Percentiles rank a stretch among this genome's conserved stretches.
These are phyloP conservation scores for Aplysina aerophoba DNA, from an alignment of 37 sponge, comb jelly and placozoan genomes.

Conservation along the genomic window DNA sequence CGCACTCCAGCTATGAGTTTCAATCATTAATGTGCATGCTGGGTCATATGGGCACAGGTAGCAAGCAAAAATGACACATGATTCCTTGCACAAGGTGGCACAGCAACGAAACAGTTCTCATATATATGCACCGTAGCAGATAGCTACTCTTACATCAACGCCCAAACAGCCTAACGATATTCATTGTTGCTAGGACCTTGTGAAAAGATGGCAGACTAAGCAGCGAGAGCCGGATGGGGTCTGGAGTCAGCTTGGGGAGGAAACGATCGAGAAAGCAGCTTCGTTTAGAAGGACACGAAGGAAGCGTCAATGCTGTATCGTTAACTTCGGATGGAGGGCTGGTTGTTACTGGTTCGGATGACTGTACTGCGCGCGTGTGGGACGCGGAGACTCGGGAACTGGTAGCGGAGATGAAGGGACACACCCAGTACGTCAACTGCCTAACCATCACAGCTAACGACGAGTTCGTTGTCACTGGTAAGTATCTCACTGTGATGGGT, in stretches of 20 bases:
- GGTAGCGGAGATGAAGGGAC: conserved; percentile 48
- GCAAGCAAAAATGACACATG: too few relatives aligned
- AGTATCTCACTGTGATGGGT: too few relatives aligned
- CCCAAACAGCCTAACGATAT: too few relatives aligned
- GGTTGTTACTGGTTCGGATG: conserved; percentile 53
- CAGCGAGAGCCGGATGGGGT: neutral
- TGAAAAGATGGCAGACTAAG: neutral
- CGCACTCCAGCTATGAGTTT: too few relatives aligned
- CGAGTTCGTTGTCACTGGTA: conserved; percentile 50
- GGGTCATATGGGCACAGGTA: too few relatives aligned
- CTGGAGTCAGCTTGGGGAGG: neutral
- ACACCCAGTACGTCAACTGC: conserved; percentile 67
- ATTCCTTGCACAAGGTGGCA: too few relatives aligned
- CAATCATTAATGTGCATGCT: too few relatives aligned
- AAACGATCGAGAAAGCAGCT: neutral
- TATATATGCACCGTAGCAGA: too few relatives aligned
- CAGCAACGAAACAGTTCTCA: too few relatives aligned
- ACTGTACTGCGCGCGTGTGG: conserved; percentile 67
- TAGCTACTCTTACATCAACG: too few relatives aligned
- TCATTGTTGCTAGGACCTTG: neutral
- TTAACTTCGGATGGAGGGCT: conserved; percentile 33
- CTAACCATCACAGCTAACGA: conserved; percentile 39
- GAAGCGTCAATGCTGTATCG: conserved; percentile 59
- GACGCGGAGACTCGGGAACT: conserved; percentile 34
- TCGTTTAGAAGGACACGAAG: conserved; percentile 52